phyloP scores from a whole-genome alignment of 1,140 invertebrate genomes.

The Eufriesea mexicana region DNA sequence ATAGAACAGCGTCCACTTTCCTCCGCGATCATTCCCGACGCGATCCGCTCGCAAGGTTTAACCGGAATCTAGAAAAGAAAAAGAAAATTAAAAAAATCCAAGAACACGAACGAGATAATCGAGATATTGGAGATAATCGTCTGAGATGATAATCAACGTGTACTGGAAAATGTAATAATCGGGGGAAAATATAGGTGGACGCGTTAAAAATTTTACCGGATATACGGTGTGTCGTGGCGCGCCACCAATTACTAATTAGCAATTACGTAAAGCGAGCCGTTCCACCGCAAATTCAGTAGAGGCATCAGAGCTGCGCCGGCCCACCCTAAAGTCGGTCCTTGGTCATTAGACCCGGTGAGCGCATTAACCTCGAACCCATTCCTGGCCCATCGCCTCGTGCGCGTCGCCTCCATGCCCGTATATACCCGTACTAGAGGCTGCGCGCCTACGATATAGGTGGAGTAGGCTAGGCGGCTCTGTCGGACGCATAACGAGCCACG shows the following conservation, averaged over 20 bases:
- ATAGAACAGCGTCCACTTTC: not conserved
- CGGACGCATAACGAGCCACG: slow-evolving; percentile 47
- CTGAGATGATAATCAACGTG: no score
- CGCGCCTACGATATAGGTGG: slow-evolving; percentile 25
- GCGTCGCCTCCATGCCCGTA: slow-evolving; percentile 30
- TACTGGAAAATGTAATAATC: no score
- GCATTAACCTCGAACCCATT: slow-evolving; percentile 59
- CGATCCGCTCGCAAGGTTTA: no score
- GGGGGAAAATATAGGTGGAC: not conserved
- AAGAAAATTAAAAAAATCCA: no score
- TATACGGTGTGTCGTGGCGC: not conserved
- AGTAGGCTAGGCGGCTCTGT: slow-evolving; percentile 22
- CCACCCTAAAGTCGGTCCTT: slow-evolving; percentile 51
- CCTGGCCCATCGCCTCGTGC: slow-evolving; percentile 46
- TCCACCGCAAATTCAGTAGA: slow-evolving; percentile 37
- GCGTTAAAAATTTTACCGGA: slow-evolving; percentile 30
- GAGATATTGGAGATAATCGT: no score
- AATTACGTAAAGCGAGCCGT: slow-evolving; percentile 55
- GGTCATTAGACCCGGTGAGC: slow-evolving; percentile 52
- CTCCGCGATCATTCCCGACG: not conserved
- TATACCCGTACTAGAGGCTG: slow-evolving; percentile 15
- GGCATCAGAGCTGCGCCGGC: slow-evolving; percentile 21
- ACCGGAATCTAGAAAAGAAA: no score
- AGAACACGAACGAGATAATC: no score
- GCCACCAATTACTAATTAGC: slow-evolving; percentile 48